phyloP scores from a whole-genome alignment of 2,113 vertebrate genomes.

The Anthoscopus minutus region DNA sequence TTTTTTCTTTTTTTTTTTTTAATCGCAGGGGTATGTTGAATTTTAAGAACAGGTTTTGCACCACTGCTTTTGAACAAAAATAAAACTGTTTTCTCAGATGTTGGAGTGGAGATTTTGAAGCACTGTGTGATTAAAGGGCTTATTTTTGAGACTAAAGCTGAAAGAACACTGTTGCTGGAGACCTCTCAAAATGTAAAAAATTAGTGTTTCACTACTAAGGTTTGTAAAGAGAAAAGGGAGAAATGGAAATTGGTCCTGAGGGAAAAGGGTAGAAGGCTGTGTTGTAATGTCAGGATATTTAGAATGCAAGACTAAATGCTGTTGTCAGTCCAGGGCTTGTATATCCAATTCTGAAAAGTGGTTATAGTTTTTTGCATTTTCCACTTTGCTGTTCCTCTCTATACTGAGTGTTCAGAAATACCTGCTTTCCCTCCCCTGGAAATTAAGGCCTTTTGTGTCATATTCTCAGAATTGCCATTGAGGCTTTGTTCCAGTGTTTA shows the following conservation, averaged over 20 bases:
- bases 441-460: not conserved
- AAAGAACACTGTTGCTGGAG: not conserved
- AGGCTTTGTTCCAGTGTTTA: not conserved
- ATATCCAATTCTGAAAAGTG: not conserved
- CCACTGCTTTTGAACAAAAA: not conserved
- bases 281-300: not conserved
- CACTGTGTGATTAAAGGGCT: not conserved
- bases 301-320: not conserved
- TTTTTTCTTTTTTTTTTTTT: not conserved
- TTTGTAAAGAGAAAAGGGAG: not conserved
- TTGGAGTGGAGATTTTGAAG: not conserved
- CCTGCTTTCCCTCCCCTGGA: not conserved
- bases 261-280: not conserved
- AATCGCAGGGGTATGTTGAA: not conserved
- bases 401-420: not conserved
- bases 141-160: not conserved
- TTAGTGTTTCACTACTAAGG: not conserved
- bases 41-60: not conserved
- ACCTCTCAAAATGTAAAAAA: not conserved
- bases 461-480: not conserved
- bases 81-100: not conserved
- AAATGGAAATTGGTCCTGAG: not conserved
- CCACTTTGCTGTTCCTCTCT: not conserved
- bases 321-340: not conserved
- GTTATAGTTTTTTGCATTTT: not conserved